phyloP scores from a whole-genome alignment of 2,888 invertebrate species.

The Lasioglossum villosulum region DNA sequence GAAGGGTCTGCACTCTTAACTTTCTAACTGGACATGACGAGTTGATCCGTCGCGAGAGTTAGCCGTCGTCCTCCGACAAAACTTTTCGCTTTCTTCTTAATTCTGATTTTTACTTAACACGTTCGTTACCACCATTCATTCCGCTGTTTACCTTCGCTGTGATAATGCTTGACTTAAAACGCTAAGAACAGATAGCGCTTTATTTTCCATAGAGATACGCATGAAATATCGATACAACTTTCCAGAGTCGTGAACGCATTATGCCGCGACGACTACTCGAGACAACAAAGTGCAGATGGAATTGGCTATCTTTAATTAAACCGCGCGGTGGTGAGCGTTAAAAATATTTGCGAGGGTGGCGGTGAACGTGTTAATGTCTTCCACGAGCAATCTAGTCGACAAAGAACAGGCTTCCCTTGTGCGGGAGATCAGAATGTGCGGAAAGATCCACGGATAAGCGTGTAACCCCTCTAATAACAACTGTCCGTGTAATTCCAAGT shows the following conservation, averaged over 20 bases:
- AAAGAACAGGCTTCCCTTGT: neutral
- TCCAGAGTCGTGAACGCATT: neutral
- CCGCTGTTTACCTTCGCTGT: neutral
- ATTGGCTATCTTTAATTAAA: neutral
- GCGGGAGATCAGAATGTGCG: neutral
- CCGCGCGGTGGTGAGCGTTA: neutral
- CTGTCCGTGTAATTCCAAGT: constrained; percentile 1
- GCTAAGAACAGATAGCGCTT: neutral
- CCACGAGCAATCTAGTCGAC: neutral
- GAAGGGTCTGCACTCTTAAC: neutral
- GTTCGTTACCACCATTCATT: neutral
- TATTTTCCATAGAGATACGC: neutral
- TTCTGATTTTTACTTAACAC: neutral
- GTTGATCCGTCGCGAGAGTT: neutral
- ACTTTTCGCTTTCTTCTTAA: neutral
- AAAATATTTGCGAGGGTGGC: neutral
- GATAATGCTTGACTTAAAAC: too few species aligned
- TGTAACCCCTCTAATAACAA: neutral
- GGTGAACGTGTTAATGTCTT: neutral
- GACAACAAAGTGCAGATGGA: neutral
- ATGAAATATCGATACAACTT: neutral
- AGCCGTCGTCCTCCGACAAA: neutral
- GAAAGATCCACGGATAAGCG: neutral
- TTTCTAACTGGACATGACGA: constrained; percentile 6
- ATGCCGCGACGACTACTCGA: neutral